Conservation (phyloP, 2,888 invertebrate species). For the Volucella inanis region DNA sequence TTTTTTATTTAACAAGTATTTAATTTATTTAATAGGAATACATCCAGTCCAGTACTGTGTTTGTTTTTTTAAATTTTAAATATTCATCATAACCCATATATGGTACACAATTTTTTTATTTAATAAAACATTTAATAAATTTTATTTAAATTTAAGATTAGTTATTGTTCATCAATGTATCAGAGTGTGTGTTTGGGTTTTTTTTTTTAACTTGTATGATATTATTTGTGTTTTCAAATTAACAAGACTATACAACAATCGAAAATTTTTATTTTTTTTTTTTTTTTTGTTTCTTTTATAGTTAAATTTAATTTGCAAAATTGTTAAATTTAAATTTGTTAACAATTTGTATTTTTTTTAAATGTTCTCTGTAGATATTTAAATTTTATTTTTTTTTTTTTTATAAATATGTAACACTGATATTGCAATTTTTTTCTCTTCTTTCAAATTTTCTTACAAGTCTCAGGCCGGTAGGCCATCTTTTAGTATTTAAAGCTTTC, state of each 20-base stretch:
- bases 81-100: not conserved
- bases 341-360: conserved; percentile 30
- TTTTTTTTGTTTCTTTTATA: conserved; percentile 58
- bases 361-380: conserved; percentile 14
- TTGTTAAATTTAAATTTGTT: conserved; percentile 34
- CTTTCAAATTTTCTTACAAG: conserved; percentile 22
- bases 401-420: conserved; percentile 55
- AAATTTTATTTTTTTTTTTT: conserved; percentile 26
- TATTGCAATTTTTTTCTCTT: conserved; percentile 57
- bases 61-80: not conserved
- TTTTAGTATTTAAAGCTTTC: conserved; percentile 58
- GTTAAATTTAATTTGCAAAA: conserved; percentile 52
- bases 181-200: conserved; percentile 9
- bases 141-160: conserved; percentile 51
- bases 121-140: conserved; percentile 31
- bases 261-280: conserved; percentile 54
- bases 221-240: conserved; percentile 28
- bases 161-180: conserved; percentile 68
- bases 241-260: conserved; percentile 69
- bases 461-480: conserved; percentile 35
- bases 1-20: conserved; percentile 22
- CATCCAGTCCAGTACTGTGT: conserved; percentile 37
- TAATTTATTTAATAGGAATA: conserved; percentile 55
- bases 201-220: conserved; percentile 14
- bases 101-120: conserved; percentile 26